Conservation (phyloP, 2,888 invertebrate genomes). For the Drosophila kambysellisi region DNA sequence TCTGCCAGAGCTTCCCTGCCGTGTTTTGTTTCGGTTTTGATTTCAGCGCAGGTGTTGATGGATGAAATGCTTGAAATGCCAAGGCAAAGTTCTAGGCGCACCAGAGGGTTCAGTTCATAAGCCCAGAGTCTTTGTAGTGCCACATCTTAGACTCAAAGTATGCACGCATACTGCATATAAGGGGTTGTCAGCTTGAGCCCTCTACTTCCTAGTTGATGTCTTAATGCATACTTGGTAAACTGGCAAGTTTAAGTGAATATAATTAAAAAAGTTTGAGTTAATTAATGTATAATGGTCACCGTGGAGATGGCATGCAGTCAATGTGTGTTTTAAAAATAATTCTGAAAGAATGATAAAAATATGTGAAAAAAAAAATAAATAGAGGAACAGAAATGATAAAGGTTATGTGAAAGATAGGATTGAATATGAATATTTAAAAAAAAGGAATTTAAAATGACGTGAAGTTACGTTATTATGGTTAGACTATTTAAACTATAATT, state of each 20-base stretch:
- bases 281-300: background rate
- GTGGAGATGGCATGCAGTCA: background rate
- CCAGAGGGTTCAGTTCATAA: constrained; percentile 15
- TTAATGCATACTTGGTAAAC: background rate
- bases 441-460: no score
- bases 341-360: no score
- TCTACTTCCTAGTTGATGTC: background rate
- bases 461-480: no score
- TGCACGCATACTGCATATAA: background rate
- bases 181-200: background rate
- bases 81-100: constrained; percentile 22
- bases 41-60: constrained; percentile 74
- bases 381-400: no score
- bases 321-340: background rate
- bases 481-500: no score
- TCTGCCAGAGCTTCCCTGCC: constrained; percentile 39
- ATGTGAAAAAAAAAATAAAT: no score
- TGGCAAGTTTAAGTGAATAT: constrained; percentile 3
- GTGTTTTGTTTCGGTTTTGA: constrained; percentile 13
- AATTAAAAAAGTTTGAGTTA: background rate
- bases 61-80: constrained; percentile 55
- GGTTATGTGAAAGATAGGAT: no score
- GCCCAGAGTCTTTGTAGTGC: background rate
- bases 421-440: no score
- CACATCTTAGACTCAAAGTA: constrained; percentile 5